Base-by-base conservation (phyloP, 92 coral and sea anemone species). In the Heteractis magnifica region DNA sequence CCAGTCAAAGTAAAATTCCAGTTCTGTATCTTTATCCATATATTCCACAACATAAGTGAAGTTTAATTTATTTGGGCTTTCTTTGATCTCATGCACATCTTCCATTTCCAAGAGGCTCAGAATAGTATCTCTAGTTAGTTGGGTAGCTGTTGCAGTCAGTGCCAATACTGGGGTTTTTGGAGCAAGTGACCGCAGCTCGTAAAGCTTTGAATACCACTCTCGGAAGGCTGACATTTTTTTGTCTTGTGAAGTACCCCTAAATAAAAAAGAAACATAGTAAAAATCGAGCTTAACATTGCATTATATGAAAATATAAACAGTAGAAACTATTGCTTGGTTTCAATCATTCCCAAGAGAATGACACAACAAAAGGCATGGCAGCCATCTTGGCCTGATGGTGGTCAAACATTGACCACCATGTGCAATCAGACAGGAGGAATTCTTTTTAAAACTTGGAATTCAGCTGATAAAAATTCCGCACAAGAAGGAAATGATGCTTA, bases 11-110 rank as follows among this genome's bases (percentile, higher is more conserved):
- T 85, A 85, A 1, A 20, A 26, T 14, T 89, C 92, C 16, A 18
- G 86, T 49, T 76, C 92, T 55, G 83, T 78, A 78, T 81, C 86
- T 75, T 85, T 85, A 65, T 82, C 72, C 92, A 89, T 85, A 48
- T 83, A 85, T 49, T 83, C 79, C 10, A 88, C 91, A 51, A 77
- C 84, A 72, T 52, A 88, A 5, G 86, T 76, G 18, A 85, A 16
- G 74, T 85, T 85, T 50, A 19, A 21, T 77, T 85, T 89, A 53
- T 89, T 85, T 81, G 92, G 92, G 58, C 92, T 89, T 79, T 89
- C 89, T 77, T 86, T 81, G 51, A 85, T 89, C 20, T 89, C 88
- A 58, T 7, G 41, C 49, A 60, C 60, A 51, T 85, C 26, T n/a
- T 85, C 65, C 88, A 79, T 88, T 23, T 16, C 84, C 13, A 88